Base-by-base conservation (phyloP, 2,888 invertebrate species). In the Lasioglossum lativentre region DNA sequence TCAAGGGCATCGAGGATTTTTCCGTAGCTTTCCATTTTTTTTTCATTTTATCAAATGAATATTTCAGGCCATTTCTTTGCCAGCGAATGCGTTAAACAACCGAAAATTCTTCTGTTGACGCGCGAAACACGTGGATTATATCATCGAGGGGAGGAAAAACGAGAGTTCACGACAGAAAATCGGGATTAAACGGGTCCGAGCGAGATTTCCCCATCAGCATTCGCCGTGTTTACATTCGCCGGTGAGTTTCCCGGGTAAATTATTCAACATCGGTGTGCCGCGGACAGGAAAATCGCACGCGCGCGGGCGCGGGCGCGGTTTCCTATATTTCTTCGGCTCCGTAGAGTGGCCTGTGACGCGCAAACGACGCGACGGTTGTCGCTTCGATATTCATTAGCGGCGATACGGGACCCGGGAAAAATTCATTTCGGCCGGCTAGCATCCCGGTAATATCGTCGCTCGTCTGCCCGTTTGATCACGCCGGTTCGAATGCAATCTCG, bases 381-480 rank as follows among this genome's bases (percentile, higher is more conserved):
- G 23, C 23, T 52, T 52, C 52, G 52, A 52, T 52, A 52, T 52
- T 52, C 52, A 52, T 52, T 52, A 52, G n/a, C n/a, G 52, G 52
- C 52, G n/a, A 52, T 52, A 52, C 45, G 45, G 19, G 45, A 23
- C 30, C 23, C 38, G 4, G 30, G 34, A 59, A 59, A 81, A 81
- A 81, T 63, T 77, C 71, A 71, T 40, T 59, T 71, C 77, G 27
- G 23, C 10, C 27, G n/a, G 30, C 12, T 23, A 63, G 42, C 59
- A 30, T 56, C 34, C 27, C 45, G 16, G 56, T 45, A 76, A 71
- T 70, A 70, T 45, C 59, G 56, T 76, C 52, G 52, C 52, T n/a
- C 52, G 52, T 79, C 59, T 40, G 75, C 12, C 27, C 70, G 56
- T 76, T 76, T 76, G 70, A 71, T 59, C 70, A 45, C n/a, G 2